phyloP scores from a whole-genome alignment of 2,888 invertebrate species.

The Clivina fossor region DNA sequence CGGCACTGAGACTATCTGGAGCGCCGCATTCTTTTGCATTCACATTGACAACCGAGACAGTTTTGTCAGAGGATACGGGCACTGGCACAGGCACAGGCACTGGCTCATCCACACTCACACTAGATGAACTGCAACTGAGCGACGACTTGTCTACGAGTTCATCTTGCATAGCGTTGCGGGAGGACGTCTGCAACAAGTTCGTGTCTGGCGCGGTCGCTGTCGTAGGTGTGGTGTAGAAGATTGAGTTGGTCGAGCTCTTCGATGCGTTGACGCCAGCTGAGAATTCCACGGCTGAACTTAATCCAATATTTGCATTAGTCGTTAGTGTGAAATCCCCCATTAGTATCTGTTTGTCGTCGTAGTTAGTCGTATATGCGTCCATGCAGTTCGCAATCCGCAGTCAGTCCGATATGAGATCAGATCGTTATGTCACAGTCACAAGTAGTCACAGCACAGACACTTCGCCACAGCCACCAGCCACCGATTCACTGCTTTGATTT shows the following conservation, averaged over 20 bases:
- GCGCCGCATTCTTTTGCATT: slow-evolving; percentile 46
- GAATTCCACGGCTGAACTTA: slow-evolving; percentile 52
- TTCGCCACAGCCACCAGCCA: slow-evolving; percentile 25
- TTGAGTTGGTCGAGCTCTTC: slow-evolving; percentile 46
- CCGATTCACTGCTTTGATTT: slow-evolving; percentile 25
- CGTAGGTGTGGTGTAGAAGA: slow-evolving; percentile 52
- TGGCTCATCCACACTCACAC: slow-evolving; percentile 32
- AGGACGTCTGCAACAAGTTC: slow-evolving; percentile 45
- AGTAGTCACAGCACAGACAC: slow-evolving; percentile 30
- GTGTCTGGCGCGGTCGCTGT: slow-evolving; percentile 33
- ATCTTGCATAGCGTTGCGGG: slow-evolving; percentile 53
- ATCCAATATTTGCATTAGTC: slow-evolving; percentile 53
- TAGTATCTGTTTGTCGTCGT: slow-evolving; percentile 46
- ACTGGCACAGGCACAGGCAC: slow-evolving; percentile 35
- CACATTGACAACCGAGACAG: slow-evolving; percentile 22
- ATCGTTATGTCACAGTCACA: slow-evolving; percentile 33
- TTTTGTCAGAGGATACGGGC: slow-evolving; percentile 44
- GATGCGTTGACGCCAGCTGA: slow-evolving; percentile 47
- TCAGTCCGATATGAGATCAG: slow-evolving; percentile 26
- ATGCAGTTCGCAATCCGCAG: too few species aligned
- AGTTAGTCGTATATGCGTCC: slow-evolving; percentile 22
- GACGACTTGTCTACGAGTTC: slow-evolving; percentile 52
- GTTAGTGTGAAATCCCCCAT: slow-evolving; percentile 56
- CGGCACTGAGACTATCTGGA: slow-evolving; percentile 39
- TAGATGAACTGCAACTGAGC: slow-evolving; percentile 37